Base-by-base conservation (phyloP, 2,113 vertebrate genomes). In the Lycaon pictus region DNA sequence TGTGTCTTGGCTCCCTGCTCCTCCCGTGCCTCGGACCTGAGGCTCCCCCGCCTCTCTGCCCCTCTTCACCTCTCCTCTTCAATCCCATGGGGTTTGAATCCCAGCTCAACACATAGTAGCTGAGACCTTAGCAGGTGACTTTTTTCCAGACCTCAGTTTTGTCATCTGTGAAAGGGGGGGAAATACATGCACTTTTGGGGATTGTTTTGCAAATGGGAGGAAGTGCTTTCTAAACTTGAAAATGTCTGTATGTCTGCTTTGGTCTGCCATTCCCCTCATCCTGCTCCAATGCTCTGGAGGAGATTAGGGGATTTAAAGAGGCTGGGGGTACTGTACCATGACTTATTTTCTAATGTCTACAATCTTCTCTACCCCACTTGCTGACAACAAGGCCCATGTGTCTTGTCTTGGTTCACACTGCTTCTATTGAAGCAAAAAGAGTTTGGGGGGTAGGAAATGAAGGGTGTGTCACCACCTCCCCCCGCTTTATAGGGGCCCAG, bases 401-500 rank as follows among this genome's bases (percentile, higher is more conserved):
- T 63, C 69, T 63, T 77, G 48, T 86, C 55, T 56, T 89, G 86
- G 74, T 74, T 81, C 48, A 56, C 35, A 17, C 25, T 76, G 58
- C 12, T 95, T 62, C 25, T 53, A 76, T 79, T 85, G 56, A 93
- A 53, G 55, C 55, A 71, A 79, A 92, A 96, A 94, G 63, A 71
- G 37, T 87, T 35, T 35, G 6, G 93, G 94, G 97, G 96, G 2
- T 71, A 97, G 89, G 95, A 97, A 92, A 74, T 71, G 93, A 95
- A 96, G 65, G 91, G 92, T 0, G 62, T 97, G 95, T 29, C 62
- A 53, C 51, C 80, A 62, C 35, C 71, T 91, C 32, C 1, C 65
- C n/a, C 32, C 1, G 3, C 56, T 13, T 83, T 91, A 37, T 37
- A 82, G 63, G 53, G 76, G 71, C 60, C 77, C 32, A 91, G 82